Conservation (phyloP, 2,888 invertebrate species). For the Dryococelus australis region DNA sequence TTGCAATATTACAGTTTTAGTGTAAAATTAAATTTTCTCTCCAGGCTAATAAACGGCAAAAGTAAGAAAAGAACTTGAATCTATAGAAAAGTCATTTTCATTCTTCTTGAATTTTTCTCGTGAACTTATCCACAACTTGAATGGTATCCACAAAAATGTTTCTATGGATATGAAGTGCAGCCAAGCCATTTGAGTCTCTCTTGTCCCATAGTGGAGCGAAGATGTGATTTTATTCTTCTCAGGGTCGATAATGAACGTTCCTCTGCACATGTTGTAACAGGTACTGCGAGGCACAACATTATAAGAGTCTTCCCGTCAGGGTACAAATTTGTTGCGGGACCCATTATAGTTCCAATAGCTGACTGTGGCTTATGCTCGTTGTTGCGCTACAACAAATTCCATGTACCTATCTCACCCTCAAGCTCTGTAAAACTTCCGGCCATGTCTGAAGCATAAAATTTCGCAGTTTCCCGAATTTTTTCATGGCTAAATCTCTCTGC, state of each 20-base stretch:
- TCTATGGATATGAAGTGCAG: neutral
- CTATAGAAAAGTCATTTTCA: neutral
- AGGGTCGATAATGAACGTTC: neutral
- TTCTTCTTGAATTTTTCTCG: neutral
- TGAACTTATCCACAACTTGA: neutral
- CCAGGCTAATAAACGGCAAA: too few relatives aligned
- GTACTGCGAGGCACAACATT: too few relatives aligned
- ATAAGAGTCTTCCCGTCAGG: too few relatives aligned
- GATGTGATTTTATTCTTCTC: neutral
- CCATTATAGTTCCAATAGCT: neutral
- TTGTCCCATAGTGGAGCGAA: neutral
- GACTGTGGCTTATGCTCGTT: neutral
- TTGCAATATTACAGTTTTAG: too few relatives aligned
- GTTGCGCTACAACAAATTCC: neutral
- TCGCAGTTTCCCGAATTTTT: neutral
- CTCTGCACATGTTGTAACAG: too few relatives aligned
- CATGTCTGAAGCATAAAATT: neutral
- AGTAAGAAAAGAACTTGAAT: too few relatives aligned
- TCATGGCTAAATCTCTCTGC: neutral
- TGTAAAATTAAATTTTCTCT: too few relatives aligned
- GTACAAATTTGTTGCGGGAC: too few relatives aligned
- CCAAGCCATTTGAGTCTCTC: neutral
- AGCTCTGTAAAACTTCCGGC: neutral
- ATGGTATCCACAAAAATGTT: neutral
- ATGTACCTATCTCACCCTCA: constrained; percentile 11